Base-by-base conservation (phyloP, 2,113 vertebrate species). In the Percopsis transmontana region DNA sequence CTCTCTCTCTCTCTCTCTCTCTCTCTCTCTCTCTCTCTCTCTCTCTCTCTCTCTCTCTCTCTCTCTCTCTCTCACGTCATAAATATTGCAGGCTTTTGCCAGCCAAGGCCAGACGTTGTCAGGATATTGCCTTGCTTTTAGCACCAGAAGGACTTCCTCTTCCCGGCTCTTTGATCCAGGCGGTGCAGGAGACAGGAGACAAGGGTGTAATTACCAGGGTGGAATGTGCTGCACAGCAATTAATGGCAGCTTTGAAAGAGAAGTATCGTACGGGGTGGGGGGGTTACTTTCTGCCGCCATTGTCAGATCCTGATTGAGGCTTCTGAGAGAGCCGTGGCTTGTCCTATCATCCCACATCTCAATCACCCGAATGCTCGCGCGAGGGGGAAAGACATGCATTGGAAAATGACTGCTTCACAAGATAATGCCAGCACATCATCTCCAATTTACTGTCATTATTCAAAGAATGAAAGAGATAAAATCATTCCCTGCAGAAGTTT, bases 121-220 rank as follows among this genome's bases (percentile, higher is more conserved):
- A 85, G 85, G 85, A 90, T 89, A 92, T 90, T 89, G 83, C 82
- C 75, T 51, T 62, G 80, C 82, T 88, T 90, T 91, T 81, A 89
- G 83, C 74, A 89, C 69, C 69, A 79, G 70, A 74, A 87, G 71
- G 77, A 85, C 82, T 85, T 85, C 83, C 69, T 76, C 62, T 79
- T 73, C 69, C 77, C 52, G 10, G 72, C 76, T 83, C 77, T 85
- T 78, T 83, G 76, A 80, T 80, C 68, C 59, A 58, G 74, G 60
- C 59, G 7, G 75, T 58, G 45, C 44, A 66, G 62, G 66, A 88
- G 82, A 85, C 71, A 69, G 70, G 79, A 79, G 79, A 84, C 75
- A 23, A 79, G 80, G 79, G 67, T 71, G 70, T 85, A 91, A 89
- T 89, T 89, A 80, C 81, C 53, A 54, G 51, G 72, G 71, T 70